Conservation (phyloP, 2,113 vertebrate genomes). For the Columba livia region DNA sequence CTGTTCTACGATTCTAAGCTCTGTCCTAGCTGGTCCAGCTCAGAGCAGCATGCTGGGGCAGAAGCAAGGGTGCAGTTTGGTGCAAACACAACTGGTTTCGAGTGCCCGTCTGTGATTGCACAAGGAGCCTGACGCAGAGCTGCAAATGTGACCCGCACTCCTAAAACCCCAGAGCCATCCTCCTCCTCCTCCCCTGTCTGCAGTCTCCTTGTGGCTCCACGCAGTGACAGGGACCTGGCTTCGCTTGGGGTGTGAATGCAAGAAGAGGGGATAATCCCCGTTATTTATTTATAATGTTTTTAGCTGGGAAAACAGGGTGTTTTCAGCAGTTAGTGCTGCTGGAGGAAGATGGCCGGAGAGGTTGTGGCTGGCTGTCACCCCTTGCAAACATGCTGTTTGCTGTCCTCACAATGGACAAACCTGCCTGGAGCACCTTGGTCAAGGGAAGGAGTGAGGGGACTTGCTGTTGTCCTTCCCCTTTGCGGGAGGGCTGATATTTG, state of each 20-base stretch:
- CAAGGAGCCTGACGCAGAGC: background rate
- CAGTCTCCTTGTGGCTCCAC: background rate
- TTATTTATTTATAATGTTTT: background rate
- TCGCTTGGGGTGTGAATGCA: rapidly evolving
- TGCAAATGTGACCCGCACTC: background rate
- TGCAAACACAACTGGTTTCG: background rate
- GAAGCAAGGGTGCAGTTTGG: background rate
- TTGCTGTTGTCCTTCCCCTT: background rate
- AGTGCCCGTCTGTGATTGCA: background rate
- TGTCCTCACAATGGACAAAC: background rate
- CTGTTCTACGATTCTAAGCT: background rate
- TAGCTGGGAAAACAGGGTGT: background rate
- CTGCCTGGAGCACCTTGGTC: background rate
- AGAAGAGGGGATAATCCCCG: background rate
- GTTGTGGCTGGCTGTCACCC: background rate
- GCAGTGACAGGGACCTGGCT: background rate
- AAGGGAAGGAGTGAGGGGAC: background rate
- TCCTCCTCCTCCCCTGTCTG: background rate
- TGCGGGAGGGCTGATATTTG: background rate
- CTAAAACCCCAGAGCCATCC: background rate
- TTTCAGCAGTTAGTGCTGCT: background rate
- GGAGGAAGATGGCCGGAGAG: background rate
- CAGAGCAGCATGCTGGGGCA: rapidly evolving
- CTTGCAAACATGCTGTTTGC: rapidly evolving
- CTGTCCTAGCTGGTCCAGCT: background rate